Conservation (phyloP, 2,888 invertebrate species). For the Drosophila prostipennis region DNA sequence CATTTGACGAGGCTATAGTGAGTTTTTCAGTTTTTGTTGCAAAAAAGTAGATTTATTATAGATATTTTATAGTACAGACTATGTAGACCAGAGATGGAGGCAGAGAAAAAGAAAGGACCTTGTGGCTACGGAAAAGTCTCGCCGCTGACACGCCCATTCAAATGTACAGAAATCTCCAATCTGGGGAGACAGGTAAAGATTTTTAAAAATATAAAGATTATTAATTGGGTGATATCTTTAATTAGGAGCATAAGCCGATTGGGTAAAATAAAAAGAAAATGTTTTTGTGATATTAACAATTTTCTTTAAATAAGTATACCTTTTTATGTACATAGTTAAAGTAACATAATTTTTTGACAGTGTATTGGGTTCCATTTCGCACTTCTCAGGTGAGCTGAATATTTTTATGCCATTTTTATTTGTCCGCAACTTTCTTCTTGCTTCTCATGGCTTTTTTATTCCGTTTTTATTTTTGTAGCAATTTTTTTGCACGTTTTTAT, state of each 20-base stretch:
- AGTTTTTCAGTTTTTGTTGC: slow-evolving; percentile 53
- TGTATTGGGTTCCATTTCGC: neutral
- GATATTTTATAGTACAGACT: slow-evolving; percentile 32
- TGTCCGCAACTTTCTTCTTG: slow-evolving; percentile 26
- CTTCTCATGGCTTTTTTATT: slow-evolving; percentile 4
- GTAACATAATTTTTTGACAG: neutral
- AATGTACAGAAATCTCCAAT: neutral
- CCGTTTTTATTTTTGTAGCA: slow-evolving; percentile 16
- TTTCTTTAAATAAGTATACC: too few species aligned
- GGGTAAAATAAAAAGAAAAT: too few species aligned
- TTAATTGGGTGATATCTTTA: too few species aligned
- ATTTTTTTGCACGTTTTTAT: slow-evolving; percentile 52
- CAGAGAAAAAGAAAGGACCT: slow-evolving; percentile 7
- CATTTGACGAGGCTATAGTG: slow-evolving; percentile 49
- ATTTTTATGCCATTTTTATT: slow-evolving; percentile 53
- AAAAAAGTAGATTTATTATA: slow-evolving; percentile 67
- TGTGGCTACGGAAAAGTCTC: slow-evolving; percentile 12
- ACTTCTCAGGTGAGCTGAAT: slow-evolving; percentile 45
- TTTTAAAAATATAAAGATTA: too few species aligned
- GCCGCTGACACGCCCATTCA: slow-evolving; percentile 21
- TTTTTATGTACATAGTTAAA: too few species aligned
- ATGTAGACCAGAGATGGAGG: neutral
- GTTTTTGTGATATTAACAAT: too few species aligned
- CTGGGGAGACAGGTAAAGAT: too few species aligned
- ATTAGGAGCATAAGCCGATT: too few species aligned